These are phyloP conservation scores for Eristalis tenax DNA, from an alignment of 2,888 invertebrate species.

Conservation along the genomic window DNA sequence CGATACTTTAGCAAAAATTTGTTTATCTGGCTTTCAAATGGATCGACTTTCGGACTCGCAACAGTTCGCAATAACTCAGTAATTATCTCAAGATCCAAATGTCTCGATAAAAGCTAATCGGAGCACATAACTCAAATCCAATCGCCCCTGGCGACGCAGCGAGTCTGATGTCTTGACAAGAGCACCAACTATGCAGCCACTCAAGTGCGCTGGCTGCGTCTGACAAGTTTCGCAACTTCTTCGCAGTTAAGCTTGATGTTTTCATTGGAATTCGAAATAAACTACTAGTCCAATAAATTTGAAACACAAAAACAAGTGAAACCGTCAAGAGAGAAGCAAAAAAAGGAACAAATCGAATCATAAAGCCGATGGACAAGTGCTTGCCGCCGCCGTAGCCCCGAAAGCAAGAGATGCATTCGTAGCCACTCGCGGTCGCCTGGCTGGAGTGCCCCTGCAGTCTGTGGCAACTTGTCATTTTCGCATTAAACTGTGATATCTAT, in stretches of 20 bases:
- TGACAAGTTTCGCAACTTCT: constrained; percentile 62
- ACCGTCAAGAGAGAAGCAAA: neutral
- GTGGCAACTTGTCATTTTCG: constrained; percentile 69
- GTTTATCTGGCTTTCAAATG: neutral
- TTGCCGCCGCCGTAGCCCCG: neutral
- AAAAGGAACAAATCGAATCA: too few relatives aligned
- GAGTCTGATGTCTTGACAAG: neutral
- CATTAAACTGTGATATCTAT: constrained; percentile 66
- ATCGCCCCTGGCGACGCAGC: neutral
- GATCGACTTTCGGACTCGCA: neutral
- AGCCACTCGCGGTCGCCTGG: neutral
- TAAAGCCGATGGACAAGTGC: constrained; percentile 18
- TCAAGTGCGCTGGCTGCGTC: neutral
- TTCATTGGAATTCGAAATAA: constrained; percentile 54
- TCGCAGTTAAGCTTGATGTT: constrained; percentile 40
- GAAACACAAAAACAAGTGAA: neutral
- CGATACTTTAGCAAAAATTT: neutral
- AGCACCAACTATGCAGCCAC: neutral
- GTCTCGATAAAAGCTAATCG: neutral
- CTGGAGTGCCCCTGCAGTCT: constrained; percentile 24
- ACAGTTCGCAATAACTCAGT: neutral
- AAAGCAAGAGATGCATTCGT: constrained; percentile 27
- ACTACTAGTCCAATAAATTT: constrained; percentile 60
- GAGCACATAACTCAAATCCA: neutral
- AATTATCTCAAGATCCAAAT: neutral